Base-by-base conservation (phyloP, 2,888 invertebrate species). In the Lepidochrysops patricia region DNA sequence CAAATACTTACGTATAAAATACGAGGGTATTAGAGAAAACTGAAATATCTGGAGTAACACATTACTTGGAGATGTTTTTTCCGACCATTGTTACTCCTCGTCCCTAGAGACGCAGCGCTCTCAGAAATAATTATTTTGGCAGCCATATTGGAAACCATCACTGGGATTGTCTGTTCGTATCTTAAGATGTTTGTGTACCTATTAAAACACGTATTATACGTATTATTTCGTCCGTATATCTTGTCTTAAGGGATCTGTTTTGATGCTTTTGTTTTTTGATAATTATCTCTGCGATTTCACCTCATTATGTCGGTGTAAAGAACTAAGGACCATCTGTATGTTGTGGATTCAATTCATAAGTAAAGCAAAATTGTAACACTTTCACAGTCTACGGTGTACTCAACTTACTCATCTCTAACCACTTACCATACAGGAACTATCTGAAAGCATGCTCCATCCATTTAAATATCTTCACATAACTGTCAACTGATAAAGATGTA, bases 71-170 rank as follows among this genome's bases (percentile, higher is more conserved):
- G 50, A 43, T 57, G 56, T 57, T 62, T 57, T 59, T 57, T 59
- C 52, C 19, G 27, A 32, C 54, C 57, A 58, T 62, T 62, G 62
- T 62, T 57, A 15, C 58, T 60, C 54, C 49, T 34, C 49, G 37
- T 61, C 63, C 60, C 63, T 13, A 19, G 63, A 60, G 63, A 61
- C 26, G 43, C 60, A 32, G 60, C 52, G 61, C 60, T 64, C 63
- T 66, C 60, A 57, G 62, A 63, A 66, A 61, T 66, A 63, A 66
- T 66, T 64, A 66, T 66, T 63, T 63, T 61, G 61, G 63, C 63
- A 58, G 62, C 63, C 61, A 63, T 61, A 63, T 63, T 60, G 29
- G 52, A 61, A 60, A 27, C 15, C 54, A 54, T 29, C 29, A 32
- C 29, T 29, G 29, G 54, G 12, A 52, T 52, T 27, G 52, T 52